Evolutionary conservation across 1,140 invertebrate genomes (phyloP), one percentile per base, ranked within the genome.

Genomic region (Drosophila navojoa): DNA sequence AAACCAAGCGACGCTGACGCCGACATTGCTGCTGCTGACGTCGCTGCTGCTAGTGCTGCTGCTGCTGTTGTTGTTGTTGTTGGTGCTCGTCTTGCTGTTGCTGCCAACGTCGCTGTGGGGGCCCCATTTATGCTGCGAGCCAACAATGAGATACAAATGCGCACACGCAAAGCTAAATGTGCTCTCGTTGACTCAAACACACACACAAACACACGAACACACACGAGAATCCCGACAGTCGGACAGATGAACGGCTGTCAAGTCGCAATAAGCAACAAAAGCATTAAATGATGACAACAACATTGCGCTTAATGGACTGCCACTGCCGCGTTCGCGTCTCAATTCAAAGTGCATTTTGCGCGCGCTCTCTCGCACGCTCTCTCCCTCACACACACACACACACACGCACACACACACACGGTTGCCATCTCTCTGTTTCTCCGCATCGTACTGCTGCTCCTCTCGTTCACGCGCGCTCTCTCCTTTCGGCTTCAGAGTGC

Each of bases 211-310:
- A 38, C 22, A 16, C n/a, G 42, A 22, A 50, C 19, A 67, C 4
- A 40, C 7, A 22, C 22, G 19, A 38, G 6, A 27, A 35, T 35
- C 45, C 32, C 40, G 60, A 66, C 50, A 47, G 70, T 11, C 45
- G 7, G 38, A 52, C 42, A 52, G 52, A 35, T 16, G 15, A 49
- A 16, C 22, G 54, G 50, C 76, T 74, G 73, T 79, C 80, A 73
- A 70, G 71, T 69, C 61, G 71, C 72, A 82, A 76, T 78, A 76
- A 67, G 79, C 84, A 89, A 81, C 82, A 87, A 87, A 89, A 84
- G 84, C 84, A 87, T 87, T 89, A 89, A 89, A 89, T 80, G 85
- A 84, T 89, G 84, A 89, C 84, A 89, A 89, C 84, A 89, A 89
- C 84, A 87, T 81, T 87, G 84, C 84, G 84, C 84, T 89, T 87